A percentile compares a stretch with the other conserved stretches of the same genome.
Conservation (phyloP, 2,888 invertebrate species). For the Cosmia pyralina region DNA sequence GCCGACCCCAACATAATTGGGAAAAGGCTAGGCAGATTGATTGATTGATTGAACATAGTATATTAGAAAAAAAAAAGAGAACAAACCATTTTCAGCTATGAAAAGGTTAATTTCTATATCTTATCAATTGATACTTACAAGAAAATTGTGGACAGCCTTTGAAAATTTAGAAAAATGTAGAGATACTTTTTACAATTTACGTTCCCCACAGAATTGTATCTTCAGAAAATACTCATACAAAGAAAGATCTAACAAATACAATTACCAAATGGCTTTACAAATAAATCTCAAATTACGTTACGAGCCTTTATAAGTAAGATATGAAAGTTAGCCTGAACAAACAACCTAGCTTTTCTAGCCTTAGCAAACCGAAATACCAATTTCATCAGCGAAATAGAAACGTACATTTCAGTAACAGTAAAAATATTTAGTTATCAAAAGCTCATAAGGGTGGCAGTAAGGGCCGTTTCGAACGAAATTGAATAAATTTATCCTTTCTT, state of each 20-base stretch:
- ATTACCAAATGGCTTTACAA: slow-evolving; percentile 33
- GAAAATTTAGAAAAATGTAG: neutral
- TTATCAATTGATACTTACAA: slow-evolving; percentile 1
- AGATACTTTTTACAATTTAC: neutral
- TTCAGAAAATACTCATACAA: slow-evolving; percentile 15
- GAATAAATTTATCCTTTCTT: slow-evolving; percentile 68
- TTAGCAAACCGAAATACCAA: slow-evolving; percentile 22
- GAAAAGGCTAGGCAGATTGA: too few species aligned
- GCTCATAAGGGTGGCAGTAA: slow-evolving; percentile 54
- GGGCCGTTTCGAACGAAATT: slow-evolving; percentile 60
- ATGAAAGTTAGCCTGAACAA: slow-evolving; percentile 10
- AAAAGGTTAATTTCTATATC: neutral
- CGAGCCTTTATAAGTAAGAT: slow-evolving; percentile 21
- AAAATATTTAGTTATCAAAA: slow-evolving; percentile 66
- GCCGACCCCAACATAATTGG: too few species aligned
- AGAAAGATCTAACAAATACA: slow-evolving; percentile 24
- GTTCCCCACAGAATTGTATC: slow-evolving; percentile 27
- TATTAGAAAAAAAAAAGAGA: too few species aligned
- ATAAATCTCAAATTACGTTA: slow-evolving; percentile 31
- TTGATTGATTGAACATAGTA: too few species aligned
- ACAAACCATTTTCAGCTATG: slow-evolving; percentile 3
- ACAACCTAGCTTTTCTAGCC: slow-evolving; percentile 3
- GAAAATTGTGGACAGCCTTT: neutral
- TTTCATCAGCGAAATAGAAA: slow-evolving; percentile 38
- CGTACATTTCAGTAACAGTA: slow-evolving; percentile 26